Evolutionary conservation across 1,140 invertebrate species (phyloP), one percentile per base, ranked within the genome.

Genomic region (Apis florea): DNA sequence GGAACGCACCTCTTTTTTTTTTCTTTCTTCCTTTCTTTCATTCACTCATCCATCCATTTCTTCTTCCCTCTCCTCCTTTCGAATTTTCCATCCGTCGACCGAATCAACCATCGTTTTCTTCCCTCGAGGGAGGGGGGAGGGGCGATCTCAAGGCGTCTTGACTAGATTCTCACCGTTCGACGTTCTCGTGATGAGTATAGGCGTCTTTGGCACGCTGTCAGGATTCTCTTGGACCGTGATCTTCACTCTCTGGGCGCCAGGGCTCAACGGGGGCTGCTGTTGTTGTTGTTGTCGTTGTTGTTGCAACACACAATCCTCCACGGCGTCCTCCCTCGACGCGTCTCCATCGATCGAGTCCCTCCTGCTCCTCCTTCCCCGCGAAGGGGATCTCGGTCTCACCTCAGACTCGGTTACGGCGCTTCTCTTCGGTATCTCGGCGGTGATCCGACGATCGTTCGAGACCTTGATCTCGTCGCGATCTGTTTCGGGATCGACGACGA

Each of bases 221-320:
- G 93, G 93, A 83, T 92, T 93, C 5, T 94, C 93, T 64, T 93
- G 93, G 47, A 94, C 51, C 9, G 89, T 93, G 24, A 94, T 94
- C 76, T 92, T 93, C n/a, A 94, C 93, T 75, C 92, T 88, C 61
- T 94, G 93, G 70, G 93, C 93, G 61, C 89, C 90, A 54, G 93
- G 93, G 83, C 91, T 93, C 6, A 92, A 73, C 9, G 90, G 89
- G 4, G 91, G 90, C 40, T 74, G 89, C 81, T 2, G 51, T 4
- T 2, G 73, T 54, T 63, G 84, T 0, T n/a, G 76, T n/a, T n/a
- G n/a, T n/a, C n/a, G n/a, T n/a, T n/a, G n/a, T n/a, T n/a, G n/a
- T n/a, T n/a, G n/a, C n/a, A n/a, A n/a, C 31, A 40, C 2, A 0
- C 31, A 5, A 40, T 40, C 31, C 31, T 40, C 31, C 31, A 31